Base-by-base conservation (phyloP, 2,888 invertebrate species). In the Drosophila falleni region DNA sequence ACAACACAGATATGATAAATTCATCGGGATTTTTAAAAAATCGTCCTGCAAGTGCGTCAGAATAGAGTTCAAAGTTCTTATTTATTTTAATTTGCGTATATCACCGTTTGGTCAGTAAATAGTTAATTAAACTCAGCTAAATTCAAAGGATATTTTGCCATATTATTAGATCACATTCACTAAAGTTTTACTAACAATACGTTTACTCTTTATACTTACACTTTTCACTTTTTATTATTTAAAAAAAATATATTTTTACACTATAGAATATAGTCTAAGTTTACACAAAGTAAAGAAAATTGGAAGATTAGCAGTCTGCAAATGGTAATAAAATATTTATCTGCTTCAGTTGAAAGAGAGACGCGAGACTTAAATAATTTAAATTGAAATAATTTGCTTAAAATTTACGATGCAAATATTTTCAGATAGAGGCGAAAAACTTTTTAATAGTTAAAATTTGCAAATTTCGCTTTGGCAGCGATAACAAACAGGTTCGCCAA, bases 401-500 rank as follows among this genome's bases (percentile, higher is more conserved):
- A 68, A 85, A 85, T 85, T 81, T 89, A 87, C 72, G 87, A 77
- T 63, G 66, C 15, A 74, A 65, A 67, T 67, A 71, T 68, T 71
- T 75, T 73, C 50, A 11, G 65, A 83, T 71, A 71, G 41, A 63
- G 69, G 56, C 60, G 16, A 64, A 47, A 73, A 85, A 65, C 65
- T 75, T 78, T 84, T 89, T 89, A 81, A 91, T 86, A 81, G 78
- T 74, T 71, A 72, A 87, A 87, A 86, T 75, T 90, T 90, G 89
- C 89, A 89, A 91, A 91, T 90, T 79, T 73, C 56, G 50, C 44
- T 47, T 47, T 68, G 78, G 75, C 68, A 59, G 58, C 75, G 89
- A 90, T 89, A 90, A 86, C 89, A 83, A 90, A 90, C 89, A 89
- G 87, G 80, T 87, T 81, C 67, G 71, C 80, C 82, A 90, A 90